Base-by-base conservation (phyloP, 2,113 vertebrate species). In the Silurus meridionalis region DNA sequence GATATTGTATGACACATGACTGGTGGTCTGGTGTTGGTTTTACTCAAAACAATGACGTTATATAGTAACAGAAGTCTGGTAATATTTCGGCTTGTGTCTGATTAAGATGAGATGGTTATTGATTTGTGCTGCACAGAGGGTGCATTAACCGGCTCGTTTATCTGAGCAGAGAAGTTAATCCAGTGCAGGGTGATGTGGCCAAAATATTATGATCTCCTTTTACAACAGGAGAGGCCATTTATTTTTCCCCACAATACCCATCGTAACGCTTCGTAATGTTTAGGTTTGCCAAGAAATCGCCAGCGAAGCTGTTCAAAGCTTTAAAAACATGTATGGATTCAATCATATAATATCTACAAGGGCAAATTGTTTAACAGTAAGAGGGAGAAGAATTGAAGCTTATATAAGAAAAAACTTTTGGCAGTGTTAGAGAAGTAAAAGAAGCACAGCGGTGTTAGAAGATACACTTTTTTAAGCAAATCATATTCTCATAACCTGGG, bases 61-160 rank as follows among this genome's bases (percentile, higher is more conserved):
- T 52, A 53, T 28, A 28, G 55, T 46, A 23, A 74, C 83, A 5
- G 0, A 11, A 71, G n/a, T 78, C 15, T 25, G 25, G 14, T 50
- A 48, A n/a, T 17, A 57, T 57, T 3, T 48, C 50, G 15, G 4
- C 57, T 74, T 55, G 11, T 9, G 25, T 75, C 74, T 67, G 28
- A 67, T 79, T 67, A 79, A 79, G 67, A 80, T 37, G 52, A 58
- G 19, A 19, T 7, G 78, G 57, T 81, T 86, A 86, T 81, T 81
- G 85, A 81, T 80, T 69, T 11, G 6, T 6, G 53, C 64, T 1
- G 13, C 48, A 7, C 19, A 13, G 66, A 72, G 82, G 52, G 3
- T 9, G 48, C n/a, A 46, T 57, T 55, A 58, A 72, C 82, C 67
- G 53, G 11, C 53, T 72, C 25, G 28, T 74, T 72, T 58, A 23